Evolutionary conservation across 2,888 invertebrate genomes (phyloP).

Genomic region (Clanis bilineata): DNA sequence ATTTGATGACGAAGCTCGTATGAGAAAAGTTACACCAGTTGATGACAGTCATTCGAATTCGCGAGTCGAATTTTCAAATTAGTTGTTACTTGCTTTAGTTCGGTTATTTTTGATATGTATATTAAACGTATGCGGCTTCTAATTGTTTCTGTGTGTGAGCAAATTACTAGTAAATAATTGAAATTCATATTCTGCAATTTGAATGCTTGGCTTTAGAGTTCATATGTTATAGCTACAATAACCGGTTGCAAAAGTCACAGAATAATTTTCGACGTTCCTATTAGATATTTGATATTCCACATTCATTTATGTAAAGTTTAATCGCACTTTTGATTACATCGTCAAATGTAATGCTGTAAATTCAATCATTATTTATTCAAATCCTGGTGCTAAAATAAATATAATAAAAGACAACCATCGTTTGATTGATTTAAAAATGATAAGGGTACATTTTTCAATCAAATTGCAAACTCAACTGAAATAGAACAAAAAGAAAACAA

Average conservation of each 20-base stretch:
- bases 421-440: too few relatives aligned
- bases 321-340: background rate
- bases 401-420: background rate
- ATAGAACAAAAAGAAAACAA: too few relatives aligned
- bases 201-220: background rate
- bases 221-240: background rate
- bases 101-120: too few relatives aligned
- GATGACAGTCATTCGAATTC: too few relatives aligned
- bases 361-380: background rate
- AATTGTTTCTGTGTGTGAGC: too few relatives aligned
- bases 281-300: background rate
- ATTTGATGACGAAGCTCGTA: too few relatives aligned
- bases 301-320: background rate
- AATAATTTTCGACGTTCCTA: background rate
- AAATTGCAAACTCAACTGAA: background rate
- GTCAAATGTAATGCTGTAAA: background rate
- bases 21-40: too few relatives aligned
- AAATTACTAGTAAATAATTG: background rate
- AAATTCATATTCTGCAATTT: background rate
- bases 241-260: constrained; percentile 5
- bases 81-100: too few relatives aligned
- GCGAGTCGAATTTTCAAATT: too few relatives aligned
- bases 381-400: background rate
- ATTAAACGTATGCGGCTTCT: too few relatives aligned
- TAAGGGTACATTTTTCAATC: too few relatives aligned